phyloP scores from a whole-genome alignment of 2,113 vertebrate genomes.

The Proterorhinus semilunaris region DNA sequence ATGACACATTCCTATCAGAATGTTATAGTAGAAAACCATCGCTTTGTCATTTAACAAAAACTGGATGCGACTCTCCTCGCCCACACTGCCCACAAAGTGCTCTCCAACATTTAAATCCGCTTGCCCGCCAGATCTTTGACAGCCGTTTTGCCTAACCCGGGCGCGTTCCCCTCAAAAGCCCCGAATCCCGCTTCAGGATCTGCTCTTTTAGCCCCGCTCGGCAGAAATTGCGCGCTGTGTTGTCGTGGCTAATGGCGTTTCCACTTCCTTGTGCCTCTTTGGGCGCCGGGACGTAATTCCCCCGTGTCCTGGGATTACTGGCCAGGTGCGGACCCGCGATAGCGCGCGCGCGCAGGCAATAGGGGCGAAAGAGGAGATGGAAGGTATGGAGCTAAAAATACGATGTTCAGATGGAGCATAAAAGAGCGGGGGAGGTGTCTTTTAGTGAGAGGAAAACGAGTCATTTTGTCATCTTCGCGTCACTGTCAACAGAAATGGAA shows the following conservation, averaged over 20 bases:
- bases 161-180: background rate
- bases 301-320: constrained; percentile 44
- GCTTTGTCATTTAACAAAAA: too few species aligned
- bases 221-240: background rate
- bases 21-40: too few species aligned
- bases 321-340: constrained; percentile 63
- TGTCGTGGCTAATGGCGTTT: background rate
- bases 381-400: constrained; percentile 1
- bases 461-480: constrained; percentile 2
- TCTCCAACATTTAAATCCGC: too few species aligned
- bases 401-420: constrained; percentile 31
- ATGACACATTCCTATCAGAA: too few species aligned
- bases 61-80: too few species aligned
- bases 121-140: too few species aligned
- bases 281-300: constrained; percentile 57
- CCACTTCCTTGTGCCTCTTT: constrained; percentile 15
- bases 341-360: constrained; percentile 44
- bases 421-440: constrained; percentile 19
- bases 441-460: background rate
- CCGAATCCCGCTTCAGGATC: background rate
- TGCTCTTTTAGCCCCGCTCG: background rate
- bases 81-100: too few species aligned
- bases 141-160: background rate
- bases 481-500: background rate
- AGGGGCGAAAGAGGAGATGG: constrained; percentile 23